A percentile compares a stretch with the other conserved stretches of the same genome.
phyloP scores from a whole-genome alignment of 2,113 vertebrate genomes.

The Oncorhynchus mykiss region DNA sequence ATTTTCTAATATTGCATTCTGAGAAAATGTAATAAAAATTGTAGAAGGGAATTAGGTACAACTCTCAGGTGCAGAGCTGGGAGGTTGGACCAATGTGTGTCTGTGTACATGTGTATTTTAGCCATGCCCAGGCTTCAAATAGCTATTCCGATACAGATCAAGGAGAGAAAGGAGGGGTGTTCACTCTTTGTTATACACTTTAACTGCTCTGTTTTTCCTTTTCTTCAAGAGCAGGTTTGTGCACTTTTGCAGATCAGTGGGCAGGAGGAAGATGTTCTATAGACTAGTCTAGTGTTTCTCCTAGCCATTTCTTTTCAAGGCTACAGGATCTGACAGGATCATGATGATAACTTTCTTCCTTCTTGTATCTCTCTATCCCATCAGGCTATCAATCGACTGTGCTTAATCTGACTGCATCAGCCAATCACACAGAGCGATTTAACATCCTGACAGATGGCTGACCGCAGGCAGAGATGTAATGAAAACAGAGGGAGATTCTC shows the following conservation, averaged over 20 bases:
- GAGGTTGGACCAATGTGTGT: neutral
- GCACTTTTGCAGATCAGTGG: no score
- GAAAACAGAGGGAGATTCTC: neutral
- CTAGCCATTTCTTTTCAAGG: no score
- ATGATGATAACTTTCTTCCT: neutral
- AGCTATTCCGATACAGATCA: no score
- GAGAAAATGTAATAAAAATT: conserved; percentile 23
- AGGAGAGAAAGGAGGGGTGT: no score
- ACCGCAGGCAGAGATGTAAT: neutral
- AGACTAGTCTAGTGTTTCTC: no score
- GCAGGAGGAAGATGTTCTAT: no score
- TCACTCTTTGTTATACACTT: no score
- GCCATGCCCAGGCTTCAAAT: no score
- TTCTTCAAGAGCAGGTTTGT: no score
- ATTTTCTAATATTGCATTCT: conserved; percentile 26
- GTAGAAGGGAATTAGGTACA: conserved; percentile 1
- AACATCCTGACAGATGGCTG: neutral
- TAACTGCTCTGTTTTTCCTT: no score
- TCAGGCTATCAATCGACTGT: neutral
- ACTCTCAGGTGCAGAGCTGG: neutral
- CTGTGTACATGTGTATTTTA: neutral
- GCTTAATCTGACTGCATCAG: conserved; percentile 11
- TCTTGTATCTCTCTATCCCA: conserved; percentile 22
- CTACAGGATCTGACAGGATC: no score
- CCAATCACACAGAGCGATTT: conserved; percentile 28